phyloP scores from a whole-genome alignment of 2,113 vertebrate species.

The Gnathonemus longibarbis region DNA sequence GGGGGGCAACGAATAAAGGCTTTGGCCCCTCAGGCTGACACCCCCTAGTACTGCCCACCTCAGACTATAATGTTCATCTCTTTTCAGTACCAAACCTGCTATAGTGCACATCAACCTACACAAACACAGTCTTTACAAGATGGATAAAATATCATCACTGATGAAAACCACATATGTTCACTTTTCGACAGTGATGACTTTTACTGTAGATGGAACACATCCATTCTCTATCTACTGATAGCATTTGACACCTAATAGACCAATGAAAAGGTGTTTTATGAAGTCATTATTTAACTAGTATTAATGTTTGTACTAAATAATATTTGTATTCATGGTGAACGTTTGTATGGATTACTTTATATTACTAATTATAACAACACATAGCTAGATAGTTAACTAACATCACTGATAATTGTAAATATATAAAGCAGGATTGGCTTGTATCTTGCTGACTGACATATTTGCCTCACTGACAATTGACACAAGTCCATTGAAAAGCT shows the following conservation, averaged over 20 bases:
- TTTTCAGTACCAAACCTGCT: not conserved
- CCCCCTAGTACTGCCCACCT: not conserved
- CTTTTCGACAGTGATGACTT: not conserved
- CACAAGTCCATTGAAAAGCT: not conserved
- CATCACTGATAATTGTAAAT: not conserved
- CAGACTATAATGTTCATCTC: not conserved
- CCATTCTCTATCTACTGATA: not conserved
- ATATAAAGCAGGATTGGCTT: not conserved
- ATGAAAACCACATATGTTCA: not conserved
- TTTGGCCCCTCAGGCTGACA: not conserved
- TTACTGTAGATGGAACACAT: not conserved
- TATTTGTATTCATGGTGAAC: not conserved
- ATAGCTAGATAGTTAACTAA: not conserved
- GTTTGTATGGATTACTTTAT: not conserved
- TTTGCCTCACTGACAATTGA: not conserved
- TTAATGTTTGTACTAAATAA: not conserved
- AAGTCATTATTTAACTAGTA: not conserved
- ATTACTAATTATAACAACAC: not conserved
- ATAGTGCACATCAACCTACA: not conserved
- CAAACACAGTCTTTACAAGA: not conserved
- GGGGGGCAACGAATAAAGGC: rapidly evolving
- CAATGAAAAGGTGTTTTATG: not conserved
- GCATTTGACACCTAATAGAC: not conserved
- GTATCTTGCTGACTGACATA: not conserved
- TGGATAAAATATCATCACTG: not conserved